phyloP scores from a whole-genome alignment of 2,888 invertebrate species.

The Tetragnatha montana region DNA sequence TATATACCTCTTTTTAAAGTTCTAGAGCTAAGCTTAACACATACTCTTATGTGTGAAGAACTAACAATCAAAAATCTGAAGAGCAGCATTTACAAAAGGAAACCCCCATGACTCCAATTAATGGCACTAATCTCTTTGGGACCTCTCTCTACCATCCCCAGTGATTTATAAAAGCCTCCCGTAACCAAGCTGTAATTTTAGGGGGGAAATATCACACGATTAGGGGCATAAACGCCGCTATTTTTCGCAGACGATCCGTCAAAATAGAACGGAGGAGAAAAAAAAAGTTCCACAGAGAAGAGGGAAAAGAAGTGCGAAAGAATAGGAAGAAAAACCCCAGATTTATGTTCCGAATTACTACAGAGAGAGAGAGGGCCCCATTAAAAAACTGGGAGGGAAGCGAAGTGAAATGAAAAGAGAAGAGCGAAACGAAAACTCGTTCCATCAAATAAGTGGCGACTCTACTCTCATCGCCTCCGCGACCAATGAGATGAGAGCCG shows the following conservation, averaged over 20 bases:
- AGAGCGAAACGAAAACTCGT: conserved; percentile 22
- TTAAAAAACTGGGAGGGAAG: neutral
- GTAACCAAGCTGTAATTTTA: conserved; percentile 27
- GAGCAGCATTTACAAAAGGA: neutral
- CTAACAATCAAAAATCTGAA: neutral
- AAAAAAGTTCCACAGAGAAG: neutral
- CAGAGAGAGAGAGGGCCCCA: neutral
- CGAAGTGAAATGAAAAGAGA: neutral
- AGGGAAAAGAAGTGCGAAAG: neutral
- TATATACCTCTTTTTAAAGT: neutral
- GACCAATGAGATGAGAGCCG: conserved; percentile 66
- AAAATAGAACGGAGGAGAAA: neutral
- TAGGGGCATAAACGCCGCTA: conserved; percentile 3
- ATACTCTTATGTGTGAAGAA: neutral
- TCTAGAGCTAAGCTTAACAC: neutral
- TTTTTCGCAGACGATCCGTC: conserved; percentile 7
- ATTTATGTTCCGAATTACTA: conserved; percentile 34
- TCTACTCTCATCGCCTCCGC: conserved; percentile 60
- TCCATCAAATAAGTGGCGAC: conserved; percentile 34
- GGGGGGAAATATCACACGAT: conserved; percentile 23
- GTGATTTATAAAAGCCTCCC: conserved; percentile 19
- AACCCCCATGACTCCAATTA: neutral
- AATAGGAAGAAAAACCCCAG: conserved; percentile 14
- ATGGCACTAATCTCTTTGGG: conserved; percentile 14
- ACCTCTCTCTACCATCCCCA: neutral